Base-by-base conservation (phyloP, 2,113 vertebrate genomes). In the Urocynchramus pylzowi region DNA sequence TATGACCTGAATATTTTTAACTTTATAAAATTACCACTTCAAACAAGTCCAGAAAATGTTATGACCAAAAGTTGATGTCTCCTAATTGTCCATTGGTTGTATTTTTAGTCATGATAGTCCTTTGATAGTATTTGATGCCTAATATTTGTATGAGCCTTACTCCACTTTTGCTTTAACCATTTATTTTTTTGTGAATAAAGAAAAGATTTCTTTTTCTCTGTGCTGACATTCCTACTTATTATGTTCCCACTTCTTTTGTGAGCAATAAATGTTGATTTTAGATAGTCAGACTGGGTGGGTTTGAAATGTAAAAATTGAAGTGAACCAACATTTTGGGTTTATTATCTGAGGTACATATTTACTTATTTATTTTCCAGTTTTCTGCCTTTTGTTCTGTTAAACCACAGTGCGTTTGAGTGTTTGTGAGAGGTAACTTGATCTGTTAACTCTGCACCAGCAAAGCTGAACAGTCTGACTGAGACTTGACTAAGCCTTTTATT, bases 181-280 rank as follows among this genome's bases (percentile, higher is more conserved):
- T 71, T 41, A 24, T 57, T 70, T 87, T 81, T 84, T 80, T 39
- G 28, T 94, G 65, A 81, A 49, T 89, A 94, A 84, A 31, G 64
- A 54, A 63, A 84, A 78, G 33, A 41, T 39, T 19, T 57, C 26
- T 82, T 75, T 71, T 50, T 87, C 67, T 33, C 21, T 0, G 0
- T 47, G 23, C 42, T 95, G 81, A 77, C 33, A 63, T 95, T 90
- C n/a, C 85, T 88, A 61, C 31, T 90, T 60, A 28, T 87, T 91
- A 79, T 83, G 42, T 93, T 96, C 81, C 31, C 49, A 65, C 61
- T 89, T 93, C 77, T 89, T 87, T 83, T 93, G 94, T 75, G 61
- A 93, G 47, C 41, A 16, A 80, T 95, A 86, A 73, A 30, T 85
- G 86, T 92, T 96, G 73, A 65, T 89, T 92, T 95, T 93, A 91